Conservation (phyloP, 2,888 invertebrate genomes). For the Stenodera caucasica region DNA sequence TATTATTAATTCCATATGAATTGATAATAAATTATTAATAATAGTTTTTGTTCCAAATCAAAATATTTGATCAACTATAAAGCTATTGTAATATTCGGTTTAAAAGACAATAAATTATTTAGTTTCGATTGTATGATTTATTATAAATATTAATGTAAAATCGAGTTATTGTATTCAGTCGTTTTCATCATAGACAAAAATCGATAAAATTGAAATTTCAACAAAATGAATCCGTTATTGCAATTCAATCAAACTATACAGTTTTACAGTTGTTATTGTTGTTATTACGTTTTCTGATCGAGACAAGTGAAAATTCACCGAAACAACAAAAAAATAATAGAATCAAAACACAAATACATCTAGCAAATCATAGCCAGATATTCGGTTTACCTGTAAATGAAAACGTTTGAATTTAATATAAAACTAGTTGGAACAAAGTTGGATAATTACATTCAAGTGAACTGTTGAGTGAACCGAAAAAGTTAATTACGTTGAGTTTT, state of each 20-base stretch:
- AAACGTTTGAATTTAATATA: conserved; percentile 1
- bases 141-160: too few relatives aligned
- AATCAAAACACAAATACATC: background rate
- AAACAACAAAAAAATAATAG: background rate
- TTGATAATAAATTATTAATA: background rate
- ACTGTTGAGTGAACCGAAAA: background rate
- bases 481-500: background rate
- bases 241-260: background rate
- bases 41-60: background rate
- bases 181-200: too few relatives aligned
- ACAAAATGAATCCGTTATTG: background rate
- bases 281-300: background rate
- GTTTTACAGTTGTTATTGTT: background rate
- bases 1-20: background rate
- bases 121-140: too few relatives aligned
- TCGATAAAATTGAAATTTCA: too few relatives aligned
- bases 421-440: background rate
- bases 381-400: background rate
- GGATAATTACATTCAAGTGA: background rate
- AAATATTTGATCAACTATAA: background rate
- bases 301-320: conserved; percentile 1
- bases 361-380: conserved; percentile 2
- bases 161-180: too few relatives aligned
- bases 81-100: background rate
- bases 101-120: background rate